Percentiles rank a stretch among this genome's conserved stretches.
phyloP scores from a whole-genome alignment of 2,888 invertebrate genomes.

The Drosophila trichaetosa region DNA sequence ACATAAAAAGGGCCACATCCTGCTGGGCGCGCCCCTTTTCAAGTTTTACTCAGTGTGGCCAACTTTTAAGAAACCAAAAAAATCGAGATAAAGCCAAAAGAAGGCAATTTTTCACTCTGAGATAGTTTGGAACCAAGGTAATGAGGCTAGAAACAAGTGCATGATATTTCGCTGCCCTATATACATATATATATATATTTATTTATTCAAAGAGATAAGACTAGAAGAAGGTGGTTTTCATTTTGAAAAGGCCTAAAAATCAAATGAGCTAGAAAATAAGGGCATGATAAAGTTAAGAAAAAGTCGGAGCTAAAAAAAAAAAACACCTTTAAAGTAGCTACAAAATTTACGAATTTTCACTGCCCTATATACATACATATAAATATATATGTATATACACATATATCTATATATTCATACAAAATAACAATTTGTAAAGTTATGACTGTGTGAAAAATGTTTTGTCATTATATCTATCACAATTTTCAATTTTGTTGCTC shows the following conservation, averaged over 20 bases:
- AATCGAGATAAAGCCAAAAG: not conserved
- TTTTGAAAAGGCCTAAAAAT: not conserved
- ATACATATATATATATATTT: not conserved
- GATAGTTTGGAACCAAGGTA: not conserved
- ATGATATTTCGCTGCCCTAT: not conserved
- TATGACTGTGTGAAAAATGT: not conserved
- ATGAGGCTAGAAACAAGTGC: not conserved
- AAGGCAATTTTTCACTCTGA: not conserved
- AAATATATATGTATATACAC: rapidly evolving
- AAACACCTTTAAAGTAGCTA: not conserved
- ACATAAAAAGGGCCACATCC: slow-evolving; percentile 10
- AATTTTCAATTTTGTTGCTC: not conserved
- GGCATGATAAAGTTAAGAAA: not conserved
- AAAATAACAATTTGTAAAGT: not conserved
- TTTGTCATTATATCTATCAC: not conserved
- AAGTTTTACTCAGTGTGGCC: slow-evolving; percentile 3
- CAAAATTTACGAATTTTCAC: not conserved
- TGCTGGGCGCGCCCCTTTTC: slow-evolving; percentile 8
- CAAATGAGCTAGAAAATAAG: not conserved
- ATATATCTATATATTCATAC: not conserved
- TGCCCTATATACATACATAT: not conserved
- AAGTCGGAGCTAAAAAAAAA: not conserved
- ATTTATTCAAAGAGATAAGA: not conserved
- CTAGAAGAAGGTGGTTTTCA: not conserved
- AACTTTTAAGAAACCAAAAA: not conserved